Base-by-base conservation (phyloP, 2,888 invertebrate species). In the Spodoptera littoralis region DNA sequence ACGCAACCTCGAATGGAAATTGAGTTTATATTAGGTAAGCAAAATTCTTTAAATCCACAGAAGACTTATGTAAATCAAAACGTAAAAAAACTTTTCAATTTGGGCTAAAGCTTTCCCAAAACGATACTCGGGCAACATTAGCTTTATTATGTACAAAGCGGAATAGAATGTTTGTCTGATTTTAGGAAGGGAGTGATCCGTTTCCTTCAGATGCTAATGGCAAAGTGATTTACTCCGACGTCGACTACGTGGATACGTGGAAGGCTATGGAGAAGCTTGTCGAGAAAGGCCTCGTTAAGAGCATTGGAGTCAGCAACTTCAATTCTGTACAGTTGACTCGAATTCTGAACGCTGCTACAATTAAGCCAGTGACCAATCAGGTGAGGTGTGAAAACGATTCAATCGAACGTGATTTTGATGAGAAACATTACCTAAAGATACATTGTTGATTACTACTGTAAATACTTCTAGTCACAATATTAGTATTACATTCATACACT, bases 221-320 rank as follows among this genome's bases (percentile, higher is more conserved):
- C 3, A 95, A 96, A 80, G 88, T 95, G 11, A 81, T 95, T 13
- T 95, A 90, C 76, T 95, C 95, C 47, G 95, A 96, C 79, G 95
- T 95, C 5, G 96, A 97, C 86, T 97, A 95, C 80, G 77, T 96
- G 30, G 97, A 96, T 69, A 96, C 96, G 0, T 96, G 96, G 96
- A 95, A 95, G 83, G 96, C 94, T 18, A 95, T 97, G 96, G 97
- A 97, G 86, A 92, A 95, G 62, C 90, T 96, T 52, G 96, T 96
- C 13, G 92, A 95, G 51, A 92, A 92, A 69, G 97, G 97, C 1
- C 87, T 97, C 11, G 95, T 95, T 1, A 96, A 95, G 73, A 96
- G 96, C 44, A 97, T 97, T 79, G 97, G 97, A 6, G 78, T 97
- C 42, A 97, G 96, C 43, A 98, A 97, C 88, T 97, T 97, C 82